Evolutionary conservation across 2,797 vertebrate species (phyloP), one percentile per base, ranked within the genome.

Genomic region (Hydrolagus colliei): DNA sequence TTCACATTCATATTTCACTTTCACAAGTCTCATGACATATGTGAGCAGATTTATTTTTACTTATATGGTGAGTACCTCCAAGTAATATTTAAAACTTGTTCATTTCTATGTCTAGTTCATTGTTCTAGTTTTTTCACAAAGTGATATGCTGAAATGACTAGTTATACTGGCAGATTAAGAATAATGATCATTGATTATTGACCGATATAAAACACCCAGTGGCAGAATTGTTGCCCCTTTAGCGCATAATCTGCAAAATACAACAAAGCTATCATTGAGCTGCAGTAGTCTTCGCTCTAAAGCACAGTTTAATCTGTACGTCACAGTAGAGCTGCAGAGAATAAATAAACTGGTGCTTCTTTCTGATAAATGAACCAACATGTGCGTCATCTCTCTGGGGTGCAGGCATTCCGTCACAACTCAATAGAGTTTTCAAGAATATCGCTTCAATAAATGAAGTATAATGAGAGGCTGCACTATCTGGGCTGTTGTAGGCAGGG

Each of bases 291-390:
- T 71, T 84, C 2, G 32, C 65, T 84, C 65, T 71, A 35, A 71
- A 71, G 62, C 65, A 82, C 79, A 84, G 71, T 84, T 84, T 84
- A 68, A 84, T 84, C 79, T 84, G 79, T 67, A 84, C 18, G 2
- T 71, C 32, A 41, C 79, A 68, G 10, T 52, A 67, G 62, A 84
- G 71, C 79, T 84, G 65, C 27, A n/a, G 65, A 9, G 65, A 84
- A 67, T 84, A 84, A 84, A 71, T 71, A 84, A 71, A 84, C 79
- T 84, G 9, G 1, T 27, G 65, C 79, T 71, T 84, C 63, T 68
- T 84, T 84, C 79, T 84, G 79, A 84, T 84, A 84, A 84, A 84
- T 84, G 65, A 84, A 84, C 65, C 52, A 63, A 84, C 79, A 84
- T 68, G 63, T 67, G 79, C 65, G 71, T 84, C 65, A 84, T 84